Evolutionary conservation across 2,113 vertebrate species (phyloP).

Genomic region (Charadrius vociferus): DNA sequence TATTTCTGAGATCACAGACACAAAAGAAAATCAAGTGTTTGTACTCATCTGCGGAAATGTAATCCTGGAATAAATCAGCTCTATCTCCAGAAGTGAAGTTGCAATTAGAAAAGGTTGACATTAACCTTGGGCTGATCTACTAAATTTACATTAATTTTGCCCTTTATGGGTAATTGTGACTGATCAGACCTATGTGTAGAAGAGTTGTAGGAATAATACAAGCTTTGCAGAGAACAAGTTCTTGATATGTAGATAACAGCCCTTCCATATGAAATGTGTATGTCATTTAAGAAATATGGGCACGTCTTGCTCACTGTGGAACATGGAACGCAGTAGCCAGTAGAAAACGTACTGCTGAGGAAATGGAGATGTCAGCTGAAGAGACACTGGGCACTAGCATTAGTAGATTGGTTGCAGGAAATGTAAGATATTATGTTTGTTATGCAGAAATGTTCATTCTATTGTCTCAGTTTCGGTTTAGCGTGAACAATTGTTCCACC

Average conservation of each 20-base stretch:
- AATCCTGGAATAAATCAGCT: not conserved
- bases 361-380: not conserved
- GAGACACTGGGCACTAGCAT: not conserved
- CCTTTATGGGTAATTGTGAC: not conserved
- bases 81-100: not conserved
- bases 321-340: not conserved
- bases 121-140: not conserved
- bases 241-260: not conserved
- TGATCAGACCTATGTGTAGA: not conserved
- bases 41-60: not conserved
- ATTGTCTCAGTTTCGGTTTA: not conserved
- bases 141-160: not conserved
- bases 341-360: not conserved
- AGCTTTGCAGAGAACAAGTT: not conserved
- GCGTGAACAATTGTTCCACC: not conserved
- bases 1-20: not conserved
- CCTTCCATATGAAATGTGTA: not conserved
- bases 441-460: not conserved
- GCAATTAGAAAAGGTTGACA: not conserved
- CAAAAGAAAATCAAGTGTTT: not conserved
- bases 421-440: not conserved
- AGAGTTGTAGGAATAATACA: not conserved
- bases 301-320: not conserved
- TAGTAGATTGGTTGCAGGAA: not conserved
- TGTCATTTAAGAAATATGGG: not conserved